Evolutionary conservation across 2,113 vertebrate genomes (phyloP).

Genomic region (Chlorodrepanis virens): DNA sequence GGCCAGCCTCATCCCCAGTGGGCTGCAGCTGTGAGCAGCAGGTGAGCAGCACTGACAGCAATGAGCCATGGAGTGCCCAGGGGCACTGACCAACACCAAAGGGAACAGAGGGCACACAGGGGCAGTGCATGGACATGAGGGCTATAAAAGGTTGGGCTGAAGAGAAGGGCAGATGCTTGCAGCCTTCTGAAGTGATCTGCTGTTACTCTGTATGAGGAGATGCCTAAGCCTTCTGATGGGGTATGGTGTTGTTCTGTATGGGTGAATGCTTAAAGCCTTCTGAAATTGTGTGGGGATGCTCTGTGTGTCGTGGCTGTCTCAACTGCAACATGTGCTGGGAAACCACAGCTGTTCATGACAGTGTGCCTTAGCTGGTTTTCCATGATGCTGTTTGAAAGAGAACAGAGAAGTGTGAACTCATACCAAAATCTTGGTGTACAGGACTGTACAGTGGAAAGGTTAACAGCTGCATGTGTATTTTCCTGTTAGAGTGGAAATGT

Average conservation of each 20-base stretch:
- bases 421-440: not conserved
- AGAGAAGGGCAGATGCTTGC: not conserved
- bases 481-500: not conserved
- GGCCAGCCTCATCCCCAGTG: not conserved
- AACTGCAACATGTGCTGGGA: not conserved
- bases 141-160: not conserved
- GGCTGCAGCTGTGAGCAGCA: not conserved
- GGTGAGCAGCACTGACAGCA: not conserved
- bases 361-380: not conserved
- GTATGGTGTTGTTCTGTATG: not conserved
- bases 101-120: not conserved
- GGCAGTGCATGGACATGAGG: accelerated
- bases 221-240: not conserved
- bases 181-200: accelerated
- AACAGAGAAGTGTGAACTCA: not conserved
- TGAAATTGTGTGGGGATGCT: not conserved
- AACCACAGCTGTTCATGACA: not conserved
- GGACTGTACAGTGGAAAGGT: not conserved
- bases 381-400: not conserved
- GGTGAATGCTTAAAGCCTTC: not conserved
- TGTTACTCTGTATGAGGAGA: not conserved
- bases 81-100: not conserved
- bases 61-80: not conserved
- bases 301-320: not conserved
- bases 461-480: not conserved